Evolutionary conservation across 2,888 invertebrate species (phyloP).

Genomic region (Brachypalpus laphriformis): DNA sequence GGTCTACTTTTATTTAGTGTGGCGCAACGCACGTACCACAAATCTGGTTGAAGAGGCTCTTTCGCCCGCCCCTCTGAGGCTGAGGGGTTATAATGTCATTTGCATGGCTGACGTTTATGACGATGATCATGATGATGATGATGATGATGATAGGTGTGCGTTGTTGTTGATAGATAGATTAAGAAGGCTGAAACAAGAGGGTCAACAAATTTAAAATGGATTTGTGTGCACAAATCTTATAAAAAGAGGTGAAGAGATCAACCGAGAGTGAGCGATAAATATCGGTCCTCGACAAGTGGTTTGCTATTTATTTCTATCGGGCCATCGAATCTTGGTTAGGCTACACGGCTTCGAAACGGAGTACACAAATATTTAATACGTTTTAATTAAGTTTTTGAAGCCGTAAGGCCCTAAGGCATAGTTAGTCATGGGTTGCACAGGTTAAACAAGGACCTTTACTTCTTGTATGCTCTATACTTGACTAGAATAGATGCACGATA

Average conservation of each 20-base stretch:
- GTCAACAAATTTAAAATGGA: slow-evolving; percentile 65
- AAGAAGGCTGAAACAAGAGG: slow-evolving; percentile 48
- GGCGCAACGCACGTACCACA: slow-evolving; percentile 65
- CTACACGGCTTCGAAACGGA: not conserved
- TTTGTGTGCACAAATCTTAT: slow-evolving; percentile 60
- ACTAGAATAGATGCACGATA: too few relatives aligned
- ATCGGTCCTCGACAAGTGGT: slow-evolving; percentile 18
- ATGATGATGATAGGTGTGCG: slow-evolving; percentile 16
- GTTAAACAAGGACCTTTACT: too few relatives aligned
- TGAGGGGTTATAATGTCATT: slow-evolving; percentile 46
- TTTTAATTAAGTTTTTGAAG: not conserved
- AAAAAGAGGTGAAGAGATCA: slow-evolving; percentile 53
- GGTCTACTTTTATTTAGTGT: slow-evolving; percentile 54
- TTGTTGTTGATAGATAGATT: slow-evolving; percentile 51
- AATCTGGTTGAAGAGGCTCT: slow-evolving; percentile 24
- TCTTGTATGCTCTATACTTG: too few relatives aligned
- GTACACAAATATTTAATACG: not conserved
- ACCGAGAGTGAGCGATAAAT: slow-evolving; percentile 29
- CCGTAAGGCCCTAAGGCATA: too few relatives aligned
- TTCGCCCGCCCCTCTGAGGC: not conserved
- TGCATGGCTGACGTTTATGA: slow-evolving; percentile 51
- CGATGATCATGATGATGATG: slow-evolving; percentile 6
- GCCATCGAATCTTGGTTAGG: not conserved
- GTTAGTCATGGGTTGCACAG: too few relatives aligned
- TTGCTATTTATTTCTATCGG: slow-evolving; percentile 22